Evolutionary conservation across 2,113 vertebrate species (phyloP).

Genomic region (Daboia siamensis): DNA sequence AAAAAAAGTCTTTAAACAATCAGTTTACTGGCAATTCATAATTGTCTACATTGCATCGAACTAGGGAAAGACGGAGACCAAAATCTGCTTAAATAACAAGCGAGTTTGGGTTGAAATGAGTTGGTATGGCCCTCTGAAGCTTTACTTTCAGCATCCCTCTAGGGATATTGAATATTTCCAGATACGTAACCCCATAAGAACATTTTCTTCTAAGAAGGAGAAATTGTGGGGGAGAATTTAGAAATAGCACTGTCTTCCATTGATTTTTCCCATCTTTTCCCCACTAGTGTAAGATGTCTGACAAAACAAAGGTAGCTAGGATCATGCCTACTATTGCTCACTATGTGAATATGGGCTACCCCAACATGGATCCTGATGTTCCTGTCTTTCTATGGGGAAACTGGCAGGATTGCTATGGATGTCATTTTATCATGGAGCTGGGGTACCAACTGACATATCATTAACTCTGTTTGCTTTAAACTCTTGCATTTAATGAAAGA

Average conservation of each 20-base stretch:
- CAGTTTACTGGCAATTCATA: background rate
- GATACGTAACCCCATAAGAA: background rate
- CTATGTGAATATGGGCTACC: background rate
- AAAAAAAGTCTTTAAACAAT: background rate
- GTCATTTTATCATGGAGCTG: background rate
- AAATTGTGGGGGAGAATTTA: background rate
- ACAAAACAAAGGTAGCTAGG: background rate
- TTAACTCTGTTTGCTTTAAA: background rate
- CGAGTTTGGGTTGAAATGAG: background rate
- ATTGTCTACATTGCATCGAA: background rate
- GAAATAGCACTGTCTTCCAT: background rate
- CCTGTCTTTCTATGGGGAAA: background rate
- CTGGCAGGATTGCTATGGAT: background rate
- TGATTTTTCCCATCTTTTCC: background rate
- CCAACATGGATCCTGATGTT: background rate
- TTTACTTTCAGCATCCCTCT: background rate
- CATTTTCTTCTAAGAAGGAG: background rate
- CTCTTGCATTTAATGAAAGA: background rate
- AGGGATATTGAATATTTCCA: background rate
- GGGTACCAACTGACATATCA: background rate
- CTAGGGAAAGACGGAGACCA: no score
- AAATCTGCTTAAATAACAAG: background rate
- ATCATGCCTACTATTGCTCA: background rate
- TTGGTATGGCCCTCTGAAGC: background rate
- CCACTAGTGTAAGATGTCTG: background rate